Conservation (phyloP, 2,797 vertebrate genomes). For the Pipistrellus nathusii region DNA sequence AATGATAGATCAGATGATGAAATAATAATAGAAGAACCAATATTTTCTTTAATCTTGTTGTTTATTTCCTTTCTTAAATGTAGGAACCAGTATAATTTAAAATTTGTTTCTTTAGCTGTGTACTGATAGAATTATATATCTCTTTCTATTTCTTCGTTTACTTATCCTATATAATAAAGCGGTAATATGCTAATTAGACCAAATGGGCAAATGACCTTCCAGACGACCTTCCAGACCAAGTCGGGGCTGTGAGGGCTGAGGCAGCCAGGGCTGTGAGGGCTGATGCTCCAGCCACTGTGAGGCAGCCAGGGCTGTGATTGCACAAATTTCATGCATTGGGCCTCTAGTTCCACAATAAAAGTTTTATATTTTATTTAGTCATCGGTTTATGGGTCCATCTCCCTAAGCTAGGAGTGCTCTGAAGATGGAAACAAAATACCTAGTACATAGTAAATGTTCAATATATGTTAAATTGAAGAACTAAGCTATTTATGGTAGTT, state of each 20-base stretch:
- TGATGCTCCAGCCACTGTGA: no score
- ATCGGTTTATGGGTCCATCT: background rate
- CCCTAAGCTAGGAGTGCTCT: background rate
- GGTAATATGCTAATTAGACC: no score
- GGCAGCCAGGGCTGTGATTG: no score
- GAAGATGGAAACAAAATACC: background rate
- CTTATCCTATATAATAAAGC: background rate
- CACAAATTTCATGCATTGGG: no score
- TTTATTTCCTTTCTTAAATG: conserved; percentile 36
- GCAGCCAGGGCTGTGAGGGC: no score
- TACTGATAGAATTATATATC: background rate
- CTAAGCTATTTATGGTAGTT: conserved; percentile 46
- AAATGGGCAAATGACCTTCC: no score
- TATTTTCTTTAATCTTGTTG: background rate
- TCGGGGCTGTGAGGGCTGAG: no score
- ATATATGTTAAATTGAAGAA: conserved; percentile 14
- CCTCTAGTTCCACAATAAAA: background rate
- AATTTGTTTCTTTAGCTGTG: background rate
- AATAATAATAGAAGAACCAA: background rate
- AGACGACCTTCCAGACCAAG: no score
- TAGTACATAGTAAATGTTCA: conserved; percentile 1
- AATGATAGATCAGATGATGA: background rate
- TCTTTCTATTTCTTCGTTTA: background rate
- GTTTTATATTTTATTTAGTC: background rate
- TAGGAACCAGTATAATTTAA: background rate